Evolutionary conservation across 2,888 invertebrate genomes (phyloP), one percentile per base, ranked within the genome.

Genomic region (Hemaris fuciformis): DNA sequence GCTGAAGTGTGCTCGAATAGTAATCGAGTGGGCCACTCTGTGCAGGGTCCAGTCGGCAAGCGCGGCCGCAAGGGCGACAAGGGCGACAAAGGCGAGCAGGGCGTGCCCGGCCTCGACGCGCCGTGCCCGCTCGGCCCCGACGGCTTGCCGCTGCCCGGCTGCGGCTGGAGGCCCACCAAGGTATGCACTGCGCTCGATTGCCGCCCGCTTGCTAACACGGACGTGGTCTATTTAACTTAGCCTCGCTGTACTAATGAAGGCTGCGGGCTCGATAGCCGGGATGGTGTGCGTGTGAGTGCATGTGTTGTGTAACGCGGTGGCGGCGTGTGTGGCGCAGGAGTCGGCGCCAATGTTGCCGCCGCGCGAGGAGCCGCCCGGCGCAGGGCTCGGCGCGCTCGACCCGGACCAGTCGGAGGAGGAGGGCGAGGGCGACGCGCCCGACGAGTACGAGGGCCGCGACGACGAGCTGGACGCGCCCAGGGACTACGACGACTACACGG

Each of bases 41-140:
- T 63, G 72, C 92, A 97, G 97, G 98, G 98, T 62, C 96, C 96
- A 62, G 93, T 95, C 66, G 98, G 98, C 65, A 98, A 97, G 90
- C 94, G 98, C 75, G 99, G 99, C 61, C 94, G 97, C 73, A 97
- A 97, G 91, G 99, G 99, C 34, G 97, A 98, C 88, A 96, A 96
- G 80, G 99, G 99, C 43, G 96, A 97, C 80, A 97, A 97, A 91
- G 99, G 99, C 62, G 98, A 98, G 80, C 97, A 98, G 94, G 99
- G 99, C 73, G 98, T 98, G 71, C 99, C 99, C 38, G 99, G 99
- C 41, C 93, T 99, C 77, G 99, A 99, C 92, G 99, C 99, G 48
- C 99, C 99, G n/a, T 99, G 99, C 93, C 99, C 99, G 69, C 93
- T 99, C 63, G 99, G 98, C 62, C 95, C 96, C 59, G 99, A 99